A percentile compares a stretch with the other conserved stretches of the same genome.
phyloP scores from a whole-genome alignment of 2,888 invertebrate species.

The Didymodactylos carnosus region DNA sequence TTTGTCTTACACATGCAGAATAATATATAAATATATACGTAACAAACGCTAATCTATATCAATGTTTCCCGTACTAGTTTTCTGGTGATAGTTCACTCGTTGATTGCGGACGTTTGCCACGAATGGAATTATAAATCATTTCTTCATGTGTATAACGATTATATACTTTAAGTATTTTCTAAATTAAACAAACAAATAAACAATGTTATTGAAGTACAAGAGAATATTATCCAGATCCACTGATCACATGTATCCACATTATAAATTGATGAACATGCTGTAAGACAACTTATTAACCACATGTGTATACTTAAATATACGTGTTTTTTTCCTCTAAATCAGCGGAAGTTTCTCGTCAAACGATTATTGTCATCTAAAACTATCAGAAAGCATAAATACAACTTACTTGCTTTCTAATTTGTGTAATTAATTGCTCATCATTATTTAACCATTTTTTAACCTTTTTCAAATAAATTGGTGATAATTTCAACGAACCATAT shows the following conservation, averaged over 20 bases:
- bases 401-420: background rate
- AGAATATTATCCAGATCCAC: too few relatives aligned
- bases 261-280: too few relatives aligned
- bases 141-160: slow-evolving; percentile 21
- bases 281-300: too few relatives aligned
- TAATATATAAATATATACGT: slow-evolving; percentile 1
- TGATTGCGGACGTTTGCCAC: slow-evolving; percentile 24
- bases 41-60: background rate
- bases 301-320: too few relatives aligned
- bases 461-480: background rate
- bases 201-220: background rate
- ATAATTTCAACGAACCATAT: background rate
- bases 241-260: too few relatives aligned
- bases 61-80: slow-evolving; percentile 21
- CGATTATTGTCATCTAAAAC: too few relatives aligned
- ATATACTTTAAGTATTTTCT: slow-evolving; percentile 10
- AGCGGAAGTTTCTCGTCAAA: too few relatives aligned
- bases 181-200: background rate
- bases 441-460: background rate
- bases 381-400: background rate
- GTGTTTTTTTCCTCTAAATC: too few relatives aligned
- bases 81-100: slow-evolving; percentile 21
- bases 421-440: background rate
- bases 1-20: background rate
- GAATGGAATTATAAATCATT: slow-evolving; percentile 25